These are phyloP conservation scores for Ptilonorhynchus violaceus DNA, from an alignment of 2,113 vertebrate species.

Conservation along the genomic window DNA sequence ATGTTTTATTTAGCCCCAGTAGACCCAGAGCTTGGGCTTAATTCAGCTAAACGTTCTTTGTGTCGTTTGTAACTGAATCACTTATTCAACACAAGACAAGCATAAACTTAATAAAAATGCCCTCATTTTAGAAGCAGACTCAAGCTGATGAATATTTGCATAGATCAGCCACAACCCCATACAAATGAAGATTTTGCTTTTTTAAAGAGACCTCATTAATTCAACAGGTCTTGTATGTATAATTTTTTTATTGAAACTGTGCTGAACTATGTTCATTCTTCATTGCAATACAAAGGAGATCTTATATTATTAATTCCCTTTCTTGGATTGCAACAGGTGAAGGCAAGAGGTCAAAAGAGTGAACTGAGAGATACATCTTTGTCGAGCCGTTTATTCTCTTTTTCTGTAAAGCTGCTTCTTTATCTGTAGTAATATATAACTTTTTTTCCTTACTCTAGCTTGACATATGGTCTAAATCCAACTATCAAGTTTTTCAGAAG, in stretches of 20 bases:
- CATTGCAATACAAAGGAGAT: not conserved
- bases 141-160: conserved; percentile 59
- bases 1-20: conserved; percentile 19
- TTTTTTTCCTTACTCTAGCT: conserved; percentile 54
- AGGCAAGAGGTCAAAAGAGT: not conserved
- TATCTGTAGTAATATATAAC: not conserved
- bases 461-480: conserved; percentile 85
- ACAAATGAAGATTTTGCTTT: conserved; percentile 47
- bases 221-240: not conserved
- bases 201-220: conserved; percentile 4
- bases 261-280: conserved; percentile 5
- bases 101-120: conserved; percentile 25
- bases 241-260: conserved; percentile 29
- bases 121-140: conserved; percentile 8
- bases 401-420: not conserved
- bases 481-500: conserved; percentile 84
- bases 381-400: not conserved
- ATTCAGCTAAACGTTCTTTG: conserved; percentile 46
- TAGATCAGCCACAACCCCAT: conserved; percentile 25
- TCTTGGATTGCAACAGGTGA: not conserved
- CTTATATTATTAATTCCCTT: not conserved
- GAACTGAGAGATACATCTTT: not conserved
- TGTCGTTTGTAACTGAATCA: conserved; percentile 49
- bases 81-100: conserved; percentile 32
- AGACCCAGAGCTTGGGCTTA: conserved; percentile 29